Evolutionary conservation across 2,113 vertebrate genomes (phyloP).

Genomic region (Opisthocomus hoazin): DNA sequence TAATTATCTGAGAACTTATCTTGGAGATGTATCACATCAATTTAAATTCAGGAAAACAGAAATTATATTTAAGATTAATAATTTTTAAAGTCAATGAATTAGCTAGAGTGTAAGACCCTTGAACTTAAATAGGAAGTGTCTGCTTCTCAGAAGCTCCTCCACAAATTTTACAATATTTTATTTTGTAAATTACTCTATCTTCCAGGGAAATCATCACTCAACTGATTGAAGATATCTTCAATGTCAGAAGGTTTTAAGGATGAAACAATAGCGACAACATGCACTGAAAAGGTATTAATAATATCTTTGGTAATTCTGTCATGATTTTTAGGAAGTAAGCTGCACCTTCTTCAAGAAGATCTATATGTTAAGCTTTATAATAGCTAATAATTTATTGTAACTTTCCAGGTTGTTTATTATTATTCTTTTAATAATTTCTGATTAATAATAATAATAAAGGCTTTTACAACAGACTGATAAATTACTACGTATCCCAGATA

Average conservation of each 20-base stretch:
- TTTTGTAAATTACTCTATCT: background rate
- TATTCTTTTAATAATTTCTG: no score
- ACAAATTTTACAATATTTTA: background rate
- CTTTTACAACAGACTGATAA: background rate
- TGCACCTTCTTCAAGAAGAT: background rate
- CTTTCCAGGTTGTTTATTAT: background rate
- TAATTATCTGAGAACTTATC: background rate
- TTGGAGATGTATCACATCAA: background rate
- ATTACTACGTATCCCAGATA: background rate
- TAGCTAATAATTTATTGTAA: background rate
- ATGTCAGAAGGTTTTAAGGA: background rate
- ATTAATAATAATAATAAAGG: background rate
- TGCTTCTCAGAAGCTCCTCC: background rate
- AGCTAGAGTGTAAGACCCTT: background rate
- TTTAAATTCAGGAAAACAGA: background rate
- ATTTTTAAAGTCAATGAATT: background rate
- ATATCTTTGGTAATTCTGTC: background rate
- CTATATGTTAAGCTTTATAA: background rate
- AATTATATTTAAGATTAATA: background rate
- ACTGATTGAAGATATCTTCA: background rate
- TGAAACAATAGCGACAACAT: accelerated
- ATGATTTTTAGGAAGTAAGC: background rate
- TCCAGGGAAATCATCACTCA: background rate
- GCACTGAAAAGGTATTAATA: background rate
- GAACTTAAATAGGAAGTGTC: background rate